Conservation (phyloP, 2,797 vertebrate species). For the Mormyrops boulengeri region DNA sequence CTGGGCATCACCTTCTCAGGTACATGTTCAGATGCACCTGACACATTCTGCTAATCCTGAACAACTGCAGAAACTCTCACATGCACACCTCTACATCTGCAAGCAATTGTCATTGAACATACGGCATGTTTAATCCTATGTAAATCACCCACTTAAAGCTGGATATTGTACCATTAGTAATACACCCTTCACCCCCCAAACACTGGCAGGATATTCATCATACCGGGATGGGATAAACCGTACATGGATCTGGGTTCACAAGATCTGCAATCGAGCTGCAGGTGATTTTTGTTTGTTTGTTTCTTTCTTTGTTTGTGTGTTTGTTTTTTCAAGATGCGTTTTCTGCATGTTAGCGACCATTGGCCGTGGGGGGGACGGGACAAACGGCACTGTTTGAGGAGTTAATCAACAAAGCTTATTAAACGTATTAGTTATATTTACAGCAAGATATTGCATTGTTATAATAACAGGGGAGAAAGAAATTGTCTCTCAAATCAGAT, state of each 20-base stretch:
- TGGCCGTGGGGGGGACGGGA: neutral
- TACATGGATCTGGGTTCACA: neutral
- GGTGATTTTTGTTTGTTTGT: conserved; percentile 4
- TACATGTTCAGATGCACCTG: neutral
- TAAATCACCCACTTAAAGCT: neutral
- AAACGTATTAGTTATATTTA: neutral
- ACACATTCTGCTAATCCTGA: neutral
- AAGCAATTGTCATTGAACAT: neutral
- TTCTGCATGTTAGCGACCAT: conserved; percentile 17
- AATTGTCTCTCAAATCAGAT: neutral
- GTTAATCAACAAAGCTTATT: neutral
- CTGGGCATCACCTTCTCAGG: neutral
- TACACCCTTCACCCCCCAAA: neutral
- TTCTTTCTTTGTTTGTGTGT: neutral
- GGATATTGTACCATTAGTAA: neutral
- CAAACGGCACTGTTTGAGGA: neutral
- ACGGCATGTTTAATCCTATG: neutral
- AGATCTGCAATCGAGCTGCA: neutral
- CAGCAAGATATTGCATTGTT: neutral
- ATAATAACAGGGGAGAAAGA: neutral
- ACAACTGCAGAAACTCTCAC: neutral
- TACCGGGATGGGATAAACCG: neutral
- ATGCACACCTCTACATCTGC: neutral
- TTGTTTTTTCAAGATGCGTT: neutral
- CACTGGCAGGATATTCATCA: neutral